Evolutionary conservation across 2,113 vertebrate species (phyloP).

Genomic region (Daboia siamensis): DNA sequence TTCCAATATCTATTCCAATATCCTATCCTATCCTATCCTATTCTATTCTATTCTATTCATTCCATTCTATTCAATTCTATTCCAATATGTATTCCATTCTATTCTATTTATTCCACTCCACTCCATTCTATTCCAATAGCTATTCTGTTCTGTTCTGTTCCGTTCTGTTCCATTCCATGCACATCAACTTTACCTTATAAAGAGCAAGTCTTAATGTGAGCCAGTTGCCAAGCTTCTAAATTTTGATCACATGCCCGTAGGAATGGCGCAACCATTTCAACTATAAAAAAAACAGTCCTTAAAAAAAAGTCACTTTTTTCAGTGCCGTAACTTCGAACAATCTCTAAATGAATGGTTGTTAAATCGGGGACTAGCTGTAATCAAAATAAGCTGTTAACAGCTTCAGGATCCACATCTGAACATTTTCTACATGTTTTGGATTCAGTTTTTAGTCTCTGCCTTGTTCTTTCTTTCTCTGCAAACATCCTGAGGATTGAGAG

Average conservation of each 20-base stretch:
- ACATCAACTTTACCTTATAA: not conserved
- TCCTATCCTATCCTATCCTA: too few species aligned
- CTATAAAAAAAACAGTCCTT: not conserved
- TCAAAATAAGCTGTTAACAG: not conserved
- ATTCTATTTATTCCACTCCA: too few species aligned
- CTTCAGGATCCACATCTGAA: not conserved
- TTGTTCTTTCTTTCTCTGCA: conserved; percentile 35
- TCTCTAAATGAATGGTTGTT: not conserved
- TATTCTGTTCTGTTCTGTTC: too few species aligned
- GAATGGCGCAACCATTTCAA: not conserved
- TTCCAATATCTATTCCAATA: too few species aligned
- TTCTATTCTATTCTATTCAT: too few species aligned
- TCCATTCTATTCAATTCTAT: too few species aligned
- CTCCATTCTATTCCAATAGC: too few species aligned
- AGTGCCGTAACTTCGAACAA: not conserved
- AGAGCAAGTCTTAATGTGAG: not conserved
- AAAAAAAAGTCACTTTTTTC: not conserved
- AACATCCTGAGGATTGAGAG: not conserved
- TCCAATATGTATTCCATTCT: too few species aligned
- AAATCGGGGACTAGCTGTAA: not conserved
- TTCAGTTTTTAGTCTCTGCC: not conserved
- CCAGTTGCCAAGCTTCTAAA: too few species aligned
- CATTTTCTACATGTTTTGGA: not conserved
- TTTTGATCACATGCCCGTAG: not conserved
- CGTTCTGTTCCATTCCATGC: too few species aligned